Evolutionary conservation across 2,888 invertebrate genomes (phyloP), one percentile per base, ranked within the genome.

Genomic region (Synergus gifuensis): DNA sequence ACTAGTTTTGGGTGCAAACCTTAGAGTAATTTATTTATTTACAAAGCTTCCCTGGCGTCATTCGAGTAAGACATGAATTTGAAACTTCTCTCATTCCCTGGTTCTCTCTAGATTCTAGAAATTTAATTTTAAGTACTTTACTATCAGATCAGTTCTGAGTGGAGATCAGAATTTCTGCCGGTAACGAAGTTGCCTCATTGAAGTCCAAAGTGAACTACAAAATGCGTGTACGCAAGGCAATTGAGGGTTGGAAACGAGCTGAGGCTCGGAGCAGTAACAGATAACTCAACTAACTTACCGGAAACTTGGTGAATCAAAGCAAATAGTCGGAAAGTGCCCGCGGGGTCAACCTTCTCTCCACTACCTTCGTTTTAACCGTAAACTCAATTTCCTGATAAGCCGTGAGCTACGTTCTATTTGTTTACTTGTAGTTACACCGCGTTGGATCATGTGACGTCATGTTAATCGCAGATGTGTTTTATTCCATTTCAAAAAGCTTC

Each of bases 271-370:
- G 79, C 81, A 86, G 86, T 91, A 91, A 91, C 73, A 73, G 73
- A 73, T 73, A 73, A 54, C 73, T 73, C n/a, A 73, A 73, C 91
- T 90, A 90, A 91, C 91, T 91, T 91, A 88, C 86, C 88, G 89
- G 88, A 89, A 92, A 91, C 90, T 91, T 91, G 85, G 83, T 83
- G 88, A 92, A 91, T 92, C 91, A 91, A 92, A 91, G 92, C 89
- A 92, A 91, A 91, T 90, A 90, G 88, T 86, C 86, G 84, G 87
- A 88, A 90, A 90, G 87, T 90, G 89, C 89, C 90, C 88, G 88
- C 88, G 87, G 90, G 90, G 88, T 89, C 91, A 89, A 86, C 83
- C 85, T 78, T 77, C 79, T 66, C 80, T 77, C 78, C 73, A 22
- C 63, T 76, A 78, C 78, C 76, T 36, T 49, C 81, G 83, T 84